Conservation (phyloP, 2,797 vertebrate species). For the Hyperoplus lanceolatus region DNA sequence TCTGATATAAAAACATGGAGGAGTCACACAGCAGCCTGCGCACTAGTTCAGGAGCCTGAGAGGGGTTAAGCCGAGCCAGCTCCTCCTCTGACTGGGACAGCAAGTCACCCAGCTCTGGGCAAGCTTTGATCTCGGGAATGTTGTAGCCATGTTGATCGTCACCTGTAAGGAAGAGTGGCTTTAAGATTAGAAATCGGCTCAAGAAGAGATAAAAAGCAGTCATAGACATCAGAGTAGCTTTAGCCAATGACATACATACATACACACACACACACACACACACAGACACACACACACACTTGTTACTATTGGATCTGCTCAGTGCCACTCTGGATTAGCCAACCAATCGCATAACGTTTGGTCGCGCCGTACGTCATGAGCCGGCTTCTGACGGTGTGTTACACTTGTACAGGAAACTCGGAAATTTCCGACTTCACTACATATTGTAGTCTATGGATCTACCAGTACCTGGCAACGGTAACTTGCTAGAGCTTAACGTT, state of each 20-base stretch:
- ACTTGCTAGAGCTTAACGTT: too few relatives aligned
- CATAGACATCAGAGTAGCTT: constrained; percentile 57
- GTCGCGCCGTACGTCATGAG: too few relatives aligned
- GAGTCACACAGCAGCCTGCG: constrained; percentile 84
- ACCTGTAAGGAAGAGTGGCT: constrained; percentile 69
- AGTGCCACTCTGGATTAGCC: too few relatives aligned
- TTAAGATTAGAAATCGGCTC: constrained; percentile 61
- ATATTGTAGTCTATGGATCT: too few relatives aligned
- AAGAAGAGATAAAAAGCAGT: constrained; percentile 49
- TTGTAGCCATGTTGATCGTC: constrained; percentile 83
- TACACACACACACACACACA: too few relatives aligned
- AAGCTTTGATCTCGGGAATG: constrained; percentile 84
- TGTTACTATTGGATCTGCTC: too few relatives aligned
- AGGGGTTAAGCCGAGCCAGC: constrained; percentile 64
- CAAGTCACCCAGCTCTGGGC: constrained; percentile 83
- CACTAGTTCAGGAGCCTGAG: constrained; percentile 75
- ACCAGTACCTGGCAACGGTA: too few relatives aligned
- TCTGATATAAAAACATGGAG: constrained; percentile 88
- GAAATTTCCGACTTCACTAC: too few relatives aligned
- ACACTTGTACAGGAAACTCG: too few relatives aligned
- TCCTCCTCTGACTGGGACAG: constrained; percentile 77
- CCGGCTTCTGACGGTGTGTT: too few relatives aligned
- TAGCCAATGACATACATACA: constrained; percentile 39
- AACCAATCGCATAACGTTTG: too few relatives aligned
- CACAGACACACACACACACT: too few relatives aligned